Percentiles rank a stretch among this genome's conserved stretches.
These are phyloP conservation scores for Caenorhabditis doughertyi DNA, from an alignment of 2,888 invertebrate genomes.

Conservation along the genomic window DNA sequence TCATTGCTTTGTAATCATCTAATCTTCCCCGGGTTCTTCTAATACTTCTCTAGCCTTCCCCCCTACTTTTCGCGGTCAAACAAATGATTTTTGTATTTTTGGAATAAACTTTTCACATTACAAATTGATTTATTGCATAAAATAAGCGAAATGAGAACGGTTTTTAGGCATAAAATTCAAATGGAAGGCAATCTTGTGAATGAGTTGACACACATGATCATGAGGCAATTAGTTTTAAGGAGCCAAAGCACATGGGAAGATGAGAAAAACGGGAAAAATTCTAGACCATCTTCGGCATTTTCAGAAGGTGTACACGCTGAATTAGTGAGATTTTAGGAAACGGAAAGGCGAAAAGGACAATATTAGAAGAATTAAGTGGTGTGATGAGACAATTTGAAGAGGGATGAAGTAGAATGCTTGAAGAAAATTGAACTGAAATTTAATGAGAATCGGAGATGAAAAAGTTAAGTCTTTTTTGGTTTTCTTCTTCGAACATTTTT, in stretches of 20 bases:
- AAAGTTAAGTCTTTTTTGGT: conserved; percentile 38
- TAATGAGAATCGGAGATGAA: not conserved
- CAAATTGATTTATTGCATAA: conserved; percentile 4
- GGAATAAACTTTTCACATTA: conserved; percentile 15
- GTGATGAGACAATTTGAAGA: conserved; percentile 5
- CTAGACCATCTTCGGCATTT: not conserved
- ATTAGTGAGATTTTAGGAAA: conserved; percentile 32
- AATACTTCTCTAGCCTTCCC: conserved; percentile 1
- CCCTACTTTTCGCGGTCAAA: conserved; percentile 4
- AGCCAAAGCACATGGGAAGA: not conserved
- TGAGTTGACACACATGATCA: conserved; percentile 23
- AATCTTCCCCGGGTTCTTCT: conserved; percentile 12
- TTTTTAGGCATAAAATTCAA: not conserved
- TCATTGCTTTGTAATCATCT: conserved; percentile 40
- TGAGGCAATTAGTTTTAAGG: not conserved
- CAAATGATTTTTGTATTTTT: conserved; percentile 35
- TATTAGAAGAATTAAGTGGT: not conserved
- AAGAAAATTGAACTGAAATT: not conserved
- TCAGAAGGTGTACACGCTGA: conserved; percentile 33
- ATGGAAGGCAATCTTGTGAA: conserved; percentile 31
- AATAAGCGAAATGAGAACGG: not conserved
- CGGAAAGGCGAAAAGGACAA: not conserved
- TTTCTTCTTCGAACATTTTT: conserved; percentile 41
- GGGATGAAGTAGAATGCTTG: not conserved
- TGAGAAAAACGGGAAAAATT: not conserved